phyloP scores from a whole-genome alignment of 2,113 vertebrate species.

The Triplophysa tibetana region DNA sequence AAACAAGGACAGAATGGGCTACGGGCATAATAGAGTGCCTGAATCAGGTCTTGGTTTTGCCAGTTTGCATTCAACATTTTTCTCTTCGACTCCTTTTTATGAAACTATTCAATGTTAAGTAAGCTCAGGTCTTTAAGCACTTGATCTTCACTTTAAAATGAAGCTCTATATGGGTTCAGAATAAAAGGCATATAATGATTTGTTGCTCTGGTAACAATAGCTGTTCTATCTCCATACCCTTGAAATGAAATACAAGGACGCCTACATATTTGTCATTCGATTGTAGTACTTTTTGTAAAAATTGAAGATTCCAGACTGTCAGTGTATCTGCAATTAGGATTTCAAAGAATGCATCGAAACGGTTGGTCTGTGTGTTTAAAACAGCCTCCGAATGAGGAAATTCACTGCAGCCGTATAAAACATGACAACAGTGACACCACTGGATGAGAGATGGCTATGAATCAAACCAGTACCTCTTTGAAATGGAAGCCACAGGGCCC shows the following conservation, averaged over 20 bases:
- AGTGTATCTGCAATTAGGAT: neutral
- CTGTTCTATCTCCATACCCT: constrained; percentile 1
- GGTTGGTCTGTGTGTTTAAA: neutral
- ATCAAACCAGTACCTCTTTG: neutral
- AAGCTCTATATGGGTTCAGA: neutral
- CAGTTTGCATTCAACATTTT: neutral
- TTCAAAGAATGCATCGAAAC: neutral
- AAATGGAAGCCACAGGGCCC: neutral
- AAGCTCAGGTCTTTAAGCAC: neutral
- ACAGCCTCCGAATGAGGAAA: neutral
- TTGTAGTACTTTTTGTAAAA: neutral
- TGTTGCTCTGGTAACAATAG: neutral
- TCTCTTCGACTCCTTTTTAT: constrained; percentile 1
- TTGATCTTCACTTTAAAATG: neutral
- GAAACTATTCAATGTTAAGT: neutral
- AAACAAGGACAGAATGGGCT: constrained; percentile 1
- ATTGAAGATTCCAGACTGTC: neutral
- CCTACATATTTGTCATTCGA: neutral
- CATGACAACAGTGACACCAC: constrained; percentile 58
- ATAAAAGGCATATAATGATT: neutral
- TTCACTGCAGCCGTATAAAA: neutral
- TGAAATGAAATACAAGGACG: neutral
- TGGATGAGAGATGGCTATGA: constrained; percentile 42
- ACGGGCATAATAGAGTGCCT: neutral
- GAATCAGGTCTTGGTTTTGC: constrained; percentile 6